Base-by-base conservation (phyloP, 2,888 invertebrate genomes). In the Lingula anatina region DNA sequence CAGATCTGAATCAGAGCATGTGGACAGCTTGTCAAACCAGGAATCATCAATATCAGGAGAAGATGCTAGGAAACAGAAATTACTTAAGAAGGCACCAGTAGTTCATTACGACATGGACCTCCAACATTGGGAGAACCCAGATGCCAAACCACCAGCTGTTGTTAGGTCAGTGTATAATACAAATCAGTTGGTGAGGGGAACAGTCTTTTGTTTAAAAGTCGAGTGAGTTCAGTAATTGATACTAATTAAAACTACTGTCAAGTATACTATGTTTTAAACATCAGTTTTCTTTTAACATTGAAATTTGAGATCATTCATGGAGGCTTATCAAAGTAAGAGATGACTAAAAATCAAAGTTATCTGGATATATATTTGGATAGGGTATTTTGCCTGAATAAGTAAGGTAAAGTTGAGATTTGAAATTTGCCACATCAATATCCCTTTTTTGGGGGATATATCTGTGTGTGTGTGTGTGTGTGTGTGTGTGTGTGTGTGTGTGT, bases 71-170 rank as follows among this genome's bases (percentile, higher is more conserved):
- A 25, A 41, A 36, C 25, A n/a, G 18, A 37, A 46, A 18, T 21
- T 46, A 24, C 12, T 38, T 12, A 48, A 59, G 39, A 54, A 52
- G 42, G 80, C 79, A 18, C 81, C 81, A 3, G 73, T 78, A 52
- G 59, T 81, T 2, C 76, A 79, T 1, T 81, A 74, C 66, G 81
- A 80, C 49, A 64, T 75, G 21, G 81, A 82, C 64, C 64, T 82
- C 26, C 78, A 77, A 55, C 76, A 79, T 57, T 82, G 82, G 82
- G 81, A 80, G 57, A 78, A 80, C 31, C 65, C 62, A 9, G 38
- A 49, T 50, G 70, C 31, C 27, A 65, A 74, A 25, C 71, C 75
- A 20, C 79, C 80, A 21, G 65, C 73, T 1, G 58, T 78, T 49
- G 61, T 77, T 35, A 72, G 75, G 78, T 79, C 60, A 68, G 72